Conservation (phyloP, 2,888 invertebrate species). For the Margaritifera margaritifera region DNA sequence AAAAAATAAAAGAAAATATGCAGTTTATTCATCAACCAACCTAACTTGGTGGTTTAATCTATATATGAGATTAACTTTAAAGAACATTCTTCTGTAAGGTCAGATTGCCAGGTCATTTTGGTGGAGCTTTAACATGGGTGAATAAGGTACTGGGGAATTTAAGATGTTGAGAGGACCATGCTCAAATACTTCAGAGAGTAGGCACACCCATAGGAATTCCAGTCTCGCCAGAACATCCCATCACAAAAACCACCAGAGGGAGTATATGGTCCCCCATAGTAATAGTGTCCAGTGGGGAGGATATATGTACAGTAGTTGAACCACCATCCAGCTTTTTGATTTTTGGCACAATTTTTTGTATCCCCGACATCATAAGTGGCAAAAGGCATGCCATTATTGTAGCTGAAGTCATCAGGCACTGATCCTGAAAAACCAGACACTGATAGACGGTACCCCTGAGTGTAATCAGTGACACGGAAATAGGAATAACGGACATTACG, state of each 20-base stretch:
- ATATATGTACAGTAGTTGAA: constrained; percentile 59
- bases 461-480: constrained; percentile 35
- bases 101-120: too few species aligned
- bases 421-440: constrained; percentile 37
- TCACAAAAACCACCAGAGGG: constrained; percentile 49
- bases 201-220: constrained; percentile 43
- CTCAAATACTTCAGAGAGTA: constrained; percentile 59
- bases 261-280: constrained; percentile 50
- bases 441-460: constrained; percentile 34
- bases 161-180: constrained; percentile 42
- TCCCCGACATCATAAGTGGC: constrained; percentile 52
- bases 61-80: too few species aligned
- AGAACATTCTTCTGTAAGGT: too few species aligned
- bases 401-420: constrained; percentile 51
- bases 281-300: constrained; percentile 60
- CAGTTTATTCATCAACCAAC: too few species aligned
- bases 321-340: constrained; percentile 64
- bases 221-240: constrained; percentile 64
- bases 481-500: constrained; percentile 37
- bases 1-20: too few species aligned
- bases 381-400: constrained; percentile 51
- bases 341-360: constrained; percentile 46
- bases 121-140: too few species aligned
- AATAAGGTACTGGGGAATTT: background rate
- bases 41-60: too few species aligned